These are phyloP conservation scores for Triplophysa rosa DNA, from an alignment of 2,113 vertebrate species.

Conservation along the genomic window DNA sequence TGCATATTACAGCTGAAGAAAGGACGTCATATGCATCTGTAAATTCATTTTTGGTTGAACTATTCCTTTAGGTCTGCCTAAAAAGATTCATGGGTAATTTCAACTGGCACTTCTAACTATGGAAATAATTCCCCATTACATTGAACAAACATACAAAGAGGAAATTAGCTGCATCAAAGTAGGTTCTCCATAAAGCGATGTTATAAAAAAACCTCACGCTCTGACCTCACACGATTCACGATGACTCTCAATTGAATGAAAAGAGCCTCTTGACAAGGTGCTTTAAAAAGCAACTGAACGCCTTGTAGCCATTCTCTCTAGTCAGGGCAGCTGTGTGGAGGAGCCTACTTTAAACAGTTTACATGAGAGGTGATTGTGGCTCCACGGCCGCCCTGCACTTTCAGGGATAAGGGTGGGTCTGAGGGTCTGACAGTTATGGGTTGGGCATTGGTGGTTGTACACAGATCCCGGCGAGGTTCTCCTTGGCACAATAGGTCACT, in stretches of 20 bases:
- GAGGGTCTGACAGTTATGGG: background rate
- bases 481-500: background rate
- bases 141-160: too few species aligned
- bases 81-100: background rate
- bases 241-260: slow-evolving; percentile 22
- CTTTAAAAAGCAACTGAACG: slow-evolving; percentile 45
- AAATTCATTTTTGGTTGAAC: background rate
- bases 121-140: too few species aligned
- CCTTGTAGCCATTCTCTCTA: slow-evolving; percentile 41
- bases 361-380: slow-evolving; percentile 56
- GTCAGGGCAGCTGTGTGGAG: slow-evolving; percentile 52
- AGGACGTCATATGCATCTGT: too few species aligned
- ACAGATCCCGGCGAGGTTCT: background rate
- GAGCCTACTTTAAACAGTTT: slow-evolving; percentile 60
- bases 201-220: background rate
- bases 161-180: background rate
- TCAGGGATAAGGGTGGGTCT: background rate
- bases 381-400: slow-evolving; percentile 11
- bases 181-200: background rate
- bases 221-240: background rate
- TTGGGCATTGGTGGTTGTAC: background rate
- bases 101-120: too few species aligned
- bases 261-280: slow-evolving; percentile 36
- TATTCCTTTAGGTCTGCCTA: background rate
- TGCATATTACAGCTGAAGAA: too few species aligned